Evolutionary conservation across 1,140 invertebrate genomes (phyloP), one percentile per base, ranked within the genome.

Genomic region (Aphelinus atriplicis): DNA sequence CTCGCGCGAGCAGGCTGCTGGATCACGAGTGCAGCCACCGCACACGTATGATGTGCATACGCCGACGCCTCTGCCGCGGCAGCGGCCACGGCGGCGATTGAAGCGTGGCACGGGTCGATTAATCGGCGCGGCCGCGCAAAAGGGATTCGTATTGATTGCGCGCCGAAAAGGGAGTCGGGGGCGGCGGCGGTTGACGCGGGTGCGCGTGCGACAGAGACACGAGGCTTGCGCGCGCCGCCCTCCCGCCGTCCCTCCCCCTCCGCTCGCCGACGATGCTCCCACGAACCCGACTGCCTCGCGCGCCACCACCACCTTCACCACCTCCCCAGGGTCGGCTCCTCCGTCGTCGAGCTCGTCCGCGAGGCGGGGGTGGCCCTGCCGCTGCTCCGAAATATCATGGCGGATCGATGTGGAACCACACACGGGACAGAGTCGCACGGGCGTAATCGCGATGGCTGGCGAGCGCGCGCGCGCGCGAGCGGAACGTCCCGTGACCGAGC

Each of bases 111-210:
- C 63, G 53, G 74, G n/a, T 80, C 71, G 62, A 80, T 80, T 77
- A 64, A 78, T 81, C 43, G 72, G 76, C 73, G 65, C 58, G 56
- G 47, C 46, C 61, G 62, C 77, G 73, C 75, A 82, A 82, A 84
- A 81, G 81, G 78, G 78, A 83, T 84, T 84, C 80, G 81, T 84
- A 84, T 84, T 85, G 84, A 85, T 85, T 82, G 84, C 58, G 26
- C 58, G 63, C 53, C 71, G 65, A 75, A 75, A 75, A 56, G 73
- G 61, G 70, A 50, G 65, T 46, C 51, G n/a, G 46, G 48, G 7
- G 48, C 62, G n/a, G n/a, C 46, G n/a, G 63, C 63, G 63, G 42
- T 9, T 50, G n/a, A 65, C 46, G 47, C 3, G 7, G 1, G 10
- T 9, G 50, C 10, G 2, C 42, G 50, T 61, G 60, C 26, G 70